Percentiles rank a stretch among this genome's conserved stretches.
Conservation (phyloP, 2,797 vertebrate genomes). For the Neosilurus hyrtlii region DNA sequence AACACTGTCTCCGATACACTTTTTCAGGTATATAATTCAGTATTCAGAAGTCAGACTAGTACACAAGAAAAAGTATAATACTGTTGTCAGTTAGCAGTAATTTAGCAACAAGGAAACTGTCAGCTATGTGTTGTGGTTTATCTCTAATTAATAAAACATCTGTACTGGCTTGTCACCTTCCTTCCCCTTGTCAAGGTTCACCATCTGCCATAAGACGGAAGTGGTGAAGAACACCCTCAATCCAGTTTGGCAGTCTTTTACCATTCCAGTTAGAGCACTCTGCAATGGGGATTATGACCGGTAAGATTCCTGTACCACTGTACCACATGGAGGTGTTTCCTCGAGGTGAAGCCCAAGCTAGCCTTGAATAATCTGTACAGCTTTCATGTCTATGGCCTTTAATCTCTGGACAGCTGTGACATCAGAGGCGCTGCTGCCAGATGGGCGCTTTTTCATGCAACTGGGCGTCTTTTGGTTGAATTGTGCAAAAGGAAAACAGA, state of each 20-base stretch:
- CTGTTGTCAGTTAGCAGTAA: not conserved
- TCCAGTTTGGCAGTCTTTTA: constrained; percentile 55
- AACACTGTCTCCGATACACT: not conserved
- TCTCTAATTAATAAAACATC: constrained; percentile 4
- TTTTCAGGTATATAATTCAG: not conserved
- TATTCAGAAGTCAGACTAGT: not conserved
- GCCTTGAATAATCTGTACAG: constrained; percentile 3
- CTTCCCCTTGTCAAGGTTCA: constrained; percentile 51
- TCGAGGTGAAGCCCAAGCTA: constrained; percentile 4
- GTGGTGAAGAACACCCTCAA: constrained; percentile 58
- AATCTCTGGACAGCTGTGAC: constrained; percentile 13
- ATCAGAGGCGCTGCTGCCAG: constrained; percentile 5
- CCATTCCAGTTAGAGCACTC: constrained; percentile 54
- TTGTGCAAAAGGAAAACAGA: not conserved
- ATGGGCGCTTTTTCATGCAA: not conserved
- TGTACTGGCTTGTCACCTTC: constrained; percentile 7
- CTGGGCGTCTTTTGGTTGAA: not conserved
- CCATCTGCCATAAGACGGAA: constrained; percentile 58
- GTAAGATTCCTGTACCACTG: constrained; percentile 28
- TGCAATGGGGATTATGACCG: constrained; percentile 57
- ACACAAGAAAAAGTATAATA: not conserved
- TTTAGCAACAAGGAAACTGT: not conserved
- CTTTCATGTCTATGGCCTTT: constrained; percentile 22
- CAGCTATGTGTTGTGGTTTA: constrained; percentile 2
- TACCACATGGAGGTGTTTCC: not conserved